Percentiles rank a stretch among this genome's conserved stretches.
phyloP scores from a whole-genome alignment of 2,888 invertebrate species.

The Metellina segmentata region DNA sequence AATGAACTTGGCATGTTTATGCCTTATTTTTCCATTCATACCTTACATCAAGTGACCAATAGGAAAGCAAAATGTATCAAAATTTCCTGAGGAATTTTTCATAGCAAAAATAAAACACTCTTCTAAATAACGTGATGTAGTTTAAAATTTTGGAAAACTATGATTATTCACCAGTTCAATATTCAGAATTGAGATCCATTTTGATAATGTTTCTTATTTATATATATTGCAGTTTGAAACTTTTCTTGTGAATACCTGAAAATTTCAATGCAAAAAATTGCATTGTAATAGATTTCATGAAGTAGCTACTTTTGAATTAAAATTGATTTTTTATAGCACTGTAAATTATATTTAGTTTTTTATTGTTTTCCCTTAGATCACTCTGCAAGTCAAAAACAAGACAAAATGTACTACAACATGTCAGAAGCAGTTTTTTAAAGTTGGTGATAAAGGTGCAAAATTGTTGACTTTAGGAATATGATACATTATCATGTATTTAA shows the following conservation, averaged over 20 bases:
- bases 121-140: too few relatives aligned
- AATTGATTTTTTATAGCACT: background rate
- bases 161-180: too few relatives aligned
- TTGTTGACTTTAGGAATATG: constrained; percentile 40
- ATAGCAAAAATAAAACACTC: too few relatives aligned
- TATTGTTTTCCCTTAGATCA: constrained; percentile 19
- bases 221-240: background rate
- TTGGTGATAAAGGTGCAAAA: constrained; percentile 54
- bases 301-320: too few relatives aligned
- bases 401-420: background rate
- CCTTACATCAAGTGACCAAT: too few relatives aligned
- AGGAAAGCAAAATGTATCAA: too few relatives aligned
- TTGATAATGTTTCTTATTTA: background rate
- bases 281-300: background rate
- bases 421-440: constrained; percentile 42
- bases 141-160: too few relatives aligned
- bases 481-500: background rate
- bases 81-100: too few relatives aligned
- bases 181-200: background rate
- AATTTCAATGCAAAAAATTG: background rate
- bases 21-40: too few relatives aligned
- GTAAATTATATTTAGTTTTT: background rate
- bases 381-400: constrained; percentile 31
- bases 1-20: too few relatives aligned
- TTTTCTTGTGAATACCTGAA: background rate